Percentiles rank a stretch among this genome's conserved stretches.
Conservation (phyloP, 2,888 invertebrate species). For the Malthinus seriepunctatus region DNA sequence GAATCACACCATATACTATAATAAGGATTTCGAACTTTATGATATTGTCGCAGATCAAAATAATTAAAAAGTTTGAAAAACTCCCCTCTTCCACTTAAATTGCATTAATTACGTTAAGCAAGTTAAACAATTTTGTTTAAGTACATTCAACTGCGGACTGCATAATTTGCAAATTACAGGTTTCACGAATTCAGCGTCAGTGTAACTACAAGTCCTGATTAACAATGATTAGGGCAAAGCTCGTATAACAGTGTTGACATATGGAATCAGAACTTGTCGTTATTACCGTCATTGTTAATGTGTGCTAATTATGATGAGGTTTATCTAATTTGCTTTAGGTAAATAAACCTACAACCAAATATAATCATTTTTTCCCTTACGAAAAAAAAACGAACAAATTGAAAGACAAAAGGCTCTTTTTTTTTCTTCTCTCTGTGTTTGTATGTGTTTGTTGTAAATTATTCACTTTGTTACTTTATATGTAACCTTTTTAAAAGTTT, state of each 20-base stretch:
- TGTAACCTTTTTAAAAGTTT: neutral
- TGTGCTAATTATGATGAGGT: constrained; percentile 16
- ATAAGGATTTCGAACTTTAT: no score
- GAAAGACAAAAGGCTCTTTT: no score
- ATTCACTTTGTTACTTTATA: neutral
- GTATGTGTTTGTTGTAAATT: no score
- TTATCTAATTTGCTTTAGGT: neutral
- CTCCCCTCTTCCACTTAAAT: neutral
- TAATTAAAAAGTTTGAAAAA: neutral
- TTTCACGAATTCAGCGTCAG: constrained; percentile 14
- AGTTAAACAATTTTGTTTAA: constrained; percentile 3
- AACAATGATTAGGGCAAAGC: constrained; percentile 23
- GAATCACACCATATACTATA: neutral
- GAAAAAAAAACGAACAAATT: no score
- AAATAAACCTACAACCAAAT: neutral
- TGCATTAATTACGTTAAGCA: neutral
- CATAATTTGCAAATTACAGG: constrained; percentile 15
- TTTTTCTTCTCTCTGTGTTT: no score
- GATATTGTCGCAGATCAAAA: no score
- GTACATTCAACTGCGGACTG: constrained; percentile 5
- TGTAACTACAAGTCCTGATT: constrained; percentile 23
- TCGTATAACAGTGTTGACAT: constrained; percentile 23
- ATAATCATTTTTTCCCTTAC: no score
- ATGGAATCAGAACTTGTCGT: constrained; percentile 19
- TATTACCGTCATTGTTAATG: constrained; percentile 20